Conservation (phyloP, 1,140 invertebrate genomes). For the Drosophila funebris region DNA sequence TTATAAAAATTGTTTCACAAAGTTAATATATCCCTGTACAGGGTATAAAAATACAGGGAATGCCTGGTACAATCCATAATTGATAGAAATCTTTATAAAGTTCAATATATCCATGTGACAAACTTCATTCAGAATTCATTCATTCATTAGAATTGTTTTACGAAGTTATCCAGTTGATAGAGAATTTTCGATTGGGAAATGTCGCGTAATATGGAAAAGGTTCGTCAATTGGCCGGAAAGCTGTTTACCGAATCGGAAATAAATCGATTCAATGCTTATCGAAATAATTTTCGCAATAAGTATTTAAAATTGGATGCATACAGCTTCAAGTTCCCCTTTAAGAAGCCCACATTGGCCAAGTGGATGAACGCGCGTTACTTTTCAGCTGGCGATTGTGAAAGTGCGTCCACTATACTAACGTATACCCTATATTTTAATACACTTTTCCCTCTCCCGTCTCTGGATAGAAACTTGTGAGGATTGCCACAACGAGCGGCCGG, state of each 20-base stretch:
- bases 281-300: constrained; percentile 37
- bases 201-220: constrained; percentile 13
- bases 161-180: background rate
- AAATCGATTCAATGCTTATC: constrained; percentile 50
- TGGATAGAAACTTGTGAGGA: constrained; percentile 13
- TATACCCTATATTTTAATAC: background rate
- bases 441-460: background rate
- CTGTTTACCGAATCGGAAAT: constrained; percentile 63
- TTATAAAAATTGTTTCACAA: too few relatives aligned
- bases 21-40: too few relatives aligned
- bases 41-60: too few relatives aligned
- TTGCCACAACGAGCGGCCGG: background rate
- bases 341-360: constrained; percentile 18
- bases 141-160: background rate
- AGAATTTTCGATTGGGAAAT: constrained; percentile 4
- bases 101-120: background rate
- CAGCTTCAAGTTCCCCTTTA: constrained; percentile 25
- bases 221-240: constrained; percentile 48
- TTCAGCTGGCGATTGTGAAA: constrained; percentile 4
- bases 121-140: background rate
- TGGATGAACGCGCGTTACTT: constrained; percentile 36
- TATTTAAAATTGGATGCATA: constrained; percentile 38
- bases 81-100: too few relatives aligned
- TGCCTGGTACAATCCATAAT: too few relatives aligned
- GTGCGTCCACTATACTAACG: background rate